Percentiles rank a stretch among this genome's conserved stretches.
Conservation (phyloP, 2,888 invertebrate species). For the Heliconius ismenius region DNA sequence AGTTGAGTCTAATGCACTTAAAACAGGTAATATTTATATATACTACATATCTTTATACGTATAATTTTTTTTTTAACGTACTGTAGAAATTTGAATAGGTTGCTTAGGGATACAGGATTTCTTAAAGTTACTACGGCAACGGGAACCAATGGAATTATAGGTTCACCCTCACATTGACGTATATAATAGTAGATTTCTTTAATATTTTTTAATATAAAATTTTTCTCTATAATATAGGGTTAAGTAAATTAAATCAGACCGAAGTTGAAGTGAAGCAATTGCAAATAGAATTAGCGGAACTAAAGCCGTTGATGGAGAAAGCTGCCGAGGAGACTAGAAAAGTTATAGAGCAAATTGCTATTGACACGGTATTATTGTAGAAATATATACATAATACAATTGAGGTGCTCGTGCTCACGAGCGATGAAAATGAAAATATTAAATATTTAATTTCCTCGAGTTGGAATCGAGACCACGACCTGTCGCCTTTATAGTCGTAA, state of each 20-base stretch:
- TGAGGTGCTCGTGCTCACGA: no score
- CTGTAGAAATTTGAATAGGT: no score
- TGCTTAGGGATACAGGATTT: no score
- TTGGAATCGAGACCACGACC: no score
- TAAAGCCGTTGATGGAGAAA: slow-evolving; percentile 90
- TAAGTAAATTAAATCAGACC: slow-evolving; percentile 90
- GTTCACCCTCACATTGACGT: neutral
- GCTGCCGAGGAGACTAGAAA: slow-evolving; percentile 90
- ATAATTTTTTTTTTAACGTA: no score
- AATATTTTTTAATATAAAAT: neutral
- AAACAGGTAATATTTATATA: slow-evolving; percentile 73
- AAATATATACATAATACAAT: neutral
- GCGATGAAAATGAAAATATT: no score
- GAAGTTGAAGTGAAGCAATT: slow-evolving; percentile 90
- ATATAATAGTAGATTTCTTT: neutral
- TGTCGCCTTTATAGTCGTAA: no score
- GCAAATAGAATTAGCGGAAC: slow-evolving; percentile 88
- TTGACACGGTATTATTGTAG: slow-evolving; percentile 82
- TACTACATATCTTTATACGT: no score
- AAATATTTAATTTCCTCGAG: no score
- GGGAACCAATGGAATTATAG: no score
- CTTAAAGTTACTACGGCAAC: no score
- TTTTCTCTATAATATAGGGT: slow-evolving; percentile 71
- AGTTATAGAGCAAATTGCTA: slow-evolving; percentile 89
- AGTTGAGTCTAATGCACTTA: slow-evolving; percentile 80